phyloP scores from a whole-genome alignment of 30 jellyfish, hydroid and myxozoan genomes.

The Clytia hemisphaerica region DNA sequence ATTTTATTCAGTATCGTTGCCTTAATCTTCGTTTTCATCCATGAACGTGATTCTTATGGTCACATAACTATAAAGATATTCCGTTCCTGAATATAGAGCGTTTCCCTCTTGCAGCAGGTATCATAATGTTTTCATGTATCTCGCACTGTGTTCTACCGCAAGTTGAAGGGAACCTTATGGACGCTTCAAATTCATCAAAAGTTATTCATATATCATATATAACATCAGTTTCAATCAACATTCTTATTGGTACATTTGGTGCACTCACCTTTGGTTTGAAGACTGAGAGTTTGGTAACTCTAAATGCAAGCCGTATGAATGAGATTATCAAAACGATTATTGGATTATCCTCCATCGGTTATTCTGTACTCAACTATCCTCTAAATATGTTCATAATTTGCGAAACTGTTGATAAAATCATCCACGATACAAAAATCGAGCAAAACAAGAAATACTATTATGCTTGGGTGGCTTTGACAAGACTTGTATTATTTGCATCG shows the following conservation, averaged over 20 bases:
- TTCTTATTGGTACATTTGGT: constrained; percentile 20
- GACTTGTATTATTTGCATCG: constrained; percentile 1
- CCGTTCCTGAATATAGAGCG: constrained; percentile 22
- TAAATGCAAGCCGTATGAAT: background rate
- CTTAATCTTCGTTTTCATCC: constrained; percentile 6
- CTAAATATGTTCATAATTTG: constrained; percentile 22
- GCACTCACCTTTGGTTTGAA: constrained; percentile 38
- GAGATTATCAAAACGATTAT: background rate
- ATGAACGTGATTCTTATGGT: background rate
- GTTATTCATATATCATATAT: constrained; percentile 16
- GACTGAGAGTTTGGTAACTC: constrained; percentile 11
- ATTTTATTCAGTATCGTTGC: no score
- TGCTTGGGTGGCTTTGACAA: constrained; percentile 23
- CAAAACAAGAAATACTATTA: background rate
- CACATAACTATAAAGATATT: background rate
- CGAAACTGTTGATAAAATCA: constrained; percentile 20
- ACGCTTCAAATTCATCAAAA: constrained; percentile 11
- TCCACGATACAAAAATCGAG: background rate
- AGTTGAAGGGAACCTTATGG: constrained; percentile 38
- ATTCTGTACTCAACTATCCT: constrained; percentile 20
- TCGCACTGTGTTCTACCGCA: constrained; percentile 29
- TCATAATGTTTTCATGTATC: constrained; percentile 14
- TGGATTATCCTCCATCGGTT: background rate
- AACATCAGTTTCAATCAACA: constrained; percentile 23
- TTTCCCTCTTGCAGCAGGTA: constrained; percentile 24